Percentiles rank a stretch among this genome's conserved stretches.
Evolutionary conservation across 2,797 vertebrate genomes (phyloP).

Genomic region (Epinephelus malabaricus): DNA sequence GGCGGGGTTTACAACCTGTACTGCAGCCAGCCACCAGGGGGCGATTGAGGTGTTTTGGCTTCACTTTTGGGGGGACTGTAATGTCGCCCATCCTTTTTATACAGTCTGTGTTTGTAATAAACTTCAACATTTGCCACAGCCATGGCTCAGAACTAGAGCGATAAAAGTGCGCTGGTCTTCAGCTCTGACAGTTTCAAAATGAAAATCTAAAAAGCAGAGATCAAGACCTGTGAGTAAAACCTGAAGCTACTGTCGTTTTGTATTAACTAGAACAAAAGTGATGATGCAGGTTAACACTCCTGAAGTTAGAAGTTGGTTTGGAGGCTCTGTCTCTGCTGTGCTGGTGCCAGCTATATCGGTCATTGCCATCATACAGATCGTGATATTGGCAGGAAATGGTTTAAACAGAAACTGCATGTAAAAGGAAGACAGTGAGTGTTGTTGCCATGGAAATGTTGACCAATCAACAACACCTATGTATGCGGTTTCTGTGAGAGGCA

Average conservation of each 20-base stretch:
- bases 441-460: constrained; percentile 45
- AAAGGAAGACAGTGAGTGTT: background rate
- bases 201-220: no score
- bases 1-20: no score
- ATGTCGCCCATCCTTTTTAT: no score
- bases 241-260: no score
- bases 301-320: background rate
- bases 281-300: background rate
- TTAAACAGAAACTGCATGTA: background rate
- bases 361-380: background rate
- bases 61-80: no score
- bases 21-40: no score
- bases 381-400: constrained; percentile 5
- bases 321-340: background rate
- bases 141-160: background rate
- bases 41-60: no score
- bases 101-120: no score
- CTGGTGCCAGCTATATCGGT: background rate
- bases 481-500: constrained; percentile 36
- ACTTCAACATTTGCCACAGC: background rate
- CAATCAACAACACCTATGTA: constrained; percentile 17
- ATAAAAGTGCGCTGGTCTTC: background rate
- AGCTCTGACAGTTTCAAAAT: background rate
- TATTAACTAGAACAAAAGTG: no score
- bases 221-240: no score